Base-by-base conservation (phyloP, 1,140 invertebrate species). In the Coptotermes formosanus region DNA sequence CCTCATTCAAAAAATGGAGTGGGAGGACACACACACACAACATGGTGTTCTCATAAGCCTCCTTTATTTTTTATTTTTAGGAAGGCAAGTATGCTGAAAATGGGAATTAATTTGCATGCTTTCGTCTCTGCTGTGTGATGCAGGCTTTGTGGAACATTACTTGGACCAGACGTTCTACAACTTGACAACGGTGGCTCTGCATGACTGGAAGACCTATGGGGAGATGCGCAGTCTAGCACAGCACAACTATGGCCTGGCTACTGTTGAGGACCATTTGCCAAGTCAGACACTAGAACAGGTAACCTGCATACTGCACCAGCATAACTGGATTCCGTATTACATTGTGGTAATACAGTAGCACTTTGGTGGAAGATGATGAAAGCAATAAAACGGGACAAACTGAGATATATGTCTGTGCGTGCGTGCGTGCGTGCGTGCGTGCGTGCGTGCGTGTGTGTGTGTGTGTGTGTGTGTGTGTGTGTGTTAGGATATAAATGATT, bases 81-180 rank as follows among this genome's bases (percentile, higher is more conserved):
- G 38, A 38, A 38, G 38, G 38, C 38, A 38, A 38, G 38, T 38
- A 38, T 2, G 38, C 2, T 38, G 38, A 38, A 38, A 38, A 38
- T 2, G 38, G 38, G 38, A 48, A 12, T 48, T 9, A 48, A 48
- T 48, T 48, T 48, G 52, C 19, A 55, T 19, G 19, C 23, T 19
- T 55, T 55, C 52, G 2, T 55, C 52, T 55, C 44, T 52, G 19
- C 87, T 87, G 85, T 89, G 75, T 86, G 87, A 89, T 89, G 85
- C 91, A 94, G 91, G 92, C 82, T 91, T 95, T 89, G 94, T 98
- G 8, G 98, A 99, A 91, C 94, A 97, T 89, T 99, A 99, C 91
- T 92, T 99, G 81, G 97, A 98, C 88, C 95, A 95, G 88, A 99
- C 97, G 87, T 99, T 99, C 91, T 99, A 99, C 91, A 99, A 99